Evolutionary conservation across 1,140 invertebrate species (phyloP).

Genomic region (Ooceraea biroi): DNA sequence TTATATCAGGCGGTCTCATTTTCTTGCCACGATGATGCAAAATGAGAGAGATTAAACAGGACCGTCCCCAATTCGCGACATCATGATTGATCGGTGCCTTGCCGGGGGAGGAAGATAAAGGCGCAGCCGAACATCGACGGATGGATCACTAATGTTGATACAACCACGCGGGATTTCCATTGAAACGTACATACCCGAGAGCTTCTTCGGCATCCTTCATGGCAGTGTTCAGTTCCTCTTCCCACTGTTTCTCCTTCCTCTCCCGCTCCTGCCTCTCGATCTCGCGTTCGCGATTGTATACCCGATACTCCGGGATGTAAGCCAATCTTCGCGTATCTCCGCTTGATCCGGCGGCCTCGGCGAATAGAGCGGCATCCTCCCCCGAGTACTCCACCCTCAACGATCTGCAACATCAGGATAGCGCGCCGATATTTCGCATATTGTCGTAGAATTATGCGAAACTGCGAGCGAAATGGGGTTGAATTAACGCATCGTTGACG

Average conservation of each 20-base stretch:
- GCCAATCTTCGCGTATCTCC: slow-evolving; percentile 75
- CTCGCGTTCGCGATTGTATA: slow-evolving; percentile 91
- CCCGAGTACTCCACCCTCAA: slow-evolving; percentile 75
- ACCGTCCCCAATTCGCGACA: too few relatives aligned
- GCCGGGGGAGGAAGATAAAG: not conserved
- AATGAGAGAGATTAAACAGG: too few relatives aligned
- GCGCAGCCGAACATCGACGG: not conserved
- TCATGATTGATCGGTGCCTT: too few relatives aligned
- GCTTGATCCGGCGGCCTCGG: slow-evolving; percentile 61
- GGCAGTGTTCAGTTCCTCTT: slow-evolving; percentile 89
- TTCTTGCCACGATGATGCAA: too few relatives aligned
- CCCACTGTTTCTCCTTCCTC: slow-evolving; percentile 90
- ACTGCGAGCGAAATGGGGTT: not conserved
- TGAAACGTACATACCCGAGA: slow-evolving; percentile 65
- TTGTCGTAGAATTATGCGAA: slow-evolving; percentile 3
- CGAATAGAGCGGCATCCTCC: slow-evolving; percentile 73
- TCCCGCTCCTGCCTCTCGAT: slow-evolving; percentile 88
- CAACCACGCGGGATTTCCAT: not conserved
- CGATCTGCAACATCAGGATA: slow-evolving; percentile 64
- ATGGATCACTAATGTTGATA: not conserved
- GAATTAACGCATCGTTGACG: not conserved
- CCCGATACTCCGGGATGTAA: slow-evolving; percentile 88
- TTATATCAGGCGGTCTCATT: too few relatives aligned
- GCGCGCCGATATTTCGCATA: slow-evolving; percentile 25
- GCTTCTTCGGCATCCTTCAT: slow-evolving; percentile 87